Evolutionary conservation across 2,113 vertebrate species (phyloP).

Genomic region (Argyrosomus japonicus): DNA sequence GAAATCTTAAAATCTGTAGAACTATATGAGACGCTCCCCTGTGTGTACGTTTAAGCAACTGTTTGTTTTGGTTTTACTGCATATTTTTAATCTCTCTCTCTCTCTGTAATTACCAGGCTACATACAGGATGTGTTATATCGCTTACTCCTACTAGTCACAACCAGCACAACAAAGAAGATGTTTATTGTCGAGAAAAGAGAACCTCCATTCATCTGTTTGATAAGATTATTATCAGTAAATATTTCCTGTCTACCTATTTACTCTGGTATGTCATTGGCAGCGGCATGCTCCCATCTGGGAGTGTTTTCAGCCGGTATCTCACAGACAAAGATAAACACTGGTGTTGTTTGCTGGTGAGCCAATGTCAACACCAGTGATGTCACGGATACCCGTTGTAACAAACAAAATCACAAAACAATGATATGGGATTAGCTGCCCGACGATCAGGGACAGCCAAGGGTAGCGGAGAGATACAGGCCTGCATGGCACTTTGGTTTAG

Average conservation of each 20-base stretch:
- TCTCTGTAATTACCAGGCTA: background rate
- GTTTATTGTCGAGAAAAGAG: slow-evolving; percentile 47
- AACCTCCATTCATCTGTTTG: slow-evolving; percentile 68
- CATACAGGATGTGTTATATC: slow-evolving; percentile 1
- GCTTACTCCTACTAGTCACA: background rate
- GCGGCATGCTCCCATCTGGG: slow-evolving; percentile 67
- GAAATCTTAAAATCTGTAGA: slow-evolving; percentile 7
- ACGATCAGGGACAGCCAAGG: slow-evolving; percentile 61
- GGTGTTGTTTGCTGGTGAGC: slow-evolving; percentile 72
- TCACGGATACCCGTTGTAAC: slow-evolving; percentile 75
- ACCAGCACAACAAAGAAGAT: slow-evolving; percentile 17
- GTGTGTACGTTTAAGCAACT: slow-evolving; percentile 11
- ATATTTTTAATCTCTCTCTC: background rate
- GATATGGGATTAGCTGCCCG: slow-evolving; percentile 71
- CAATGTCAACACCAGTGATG: slow-evolving; percentile 76
- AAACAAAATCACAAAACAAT: slow-evolving; percentile 74
- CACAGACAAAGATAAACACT: slow-evolving; percentile 73
- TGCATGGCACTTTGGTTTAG: slow-evolving; percentile 33
- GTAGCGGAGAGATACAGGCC: slow-evolving; percentile 52
- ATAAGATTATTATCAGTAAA: slow-evolving; percentile 80
- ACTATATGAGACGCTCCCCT: slow-evolving; percentile 4
- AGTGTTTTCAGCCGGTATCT: slow-evolving; percentile 70
- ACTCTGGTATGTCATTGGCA: slow-evolving; percentile 67
- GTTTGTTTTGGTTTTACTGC: background rate
- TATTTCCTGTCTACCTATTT: slow-evolving; percentile 75